Evolutionary conservation across 1,140 invertebrate species (phyloP).

Genomic region (Bombus vancouverensis): DNA sequence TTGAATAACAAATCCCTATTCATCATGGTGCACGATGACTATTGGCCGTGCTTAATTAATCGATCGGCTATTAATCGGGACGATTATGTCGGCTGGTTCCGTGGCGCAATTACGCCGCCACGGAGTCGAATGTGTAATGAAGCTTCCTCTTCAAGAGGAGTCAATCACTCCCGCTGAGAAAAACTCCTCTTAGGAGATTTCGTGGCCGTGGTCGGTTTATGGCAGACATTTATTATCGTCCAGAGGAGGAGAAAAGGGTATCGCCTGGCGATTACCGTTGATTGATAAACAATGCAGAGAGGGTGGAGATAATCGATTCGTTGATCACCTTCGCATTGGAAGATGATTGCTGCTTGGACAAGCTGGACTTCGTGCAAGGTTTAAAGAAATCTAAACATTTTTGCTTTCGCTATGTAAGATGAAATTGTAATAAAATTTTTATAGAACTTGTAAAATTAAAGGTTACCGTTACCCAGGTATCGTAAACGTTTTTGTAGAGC

Average conservation of each 20-base stretch:
- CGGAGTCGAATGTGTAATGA: conserved; percentile 8
- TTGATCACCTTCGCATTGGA: not conserved
- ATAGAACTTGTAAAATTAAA: not conserved
- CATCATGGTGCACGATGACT: conserved; percentile 45
- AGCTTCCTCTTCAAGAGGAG: not conserved
- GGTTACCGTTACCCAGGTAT: too few species aligned
- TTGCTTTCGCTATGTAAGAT: not conserved
- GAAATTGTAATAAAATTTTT: too few species aligned
- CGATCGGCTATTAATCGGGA: conserved; percentile 60
- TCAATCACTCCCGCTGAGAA: conserved; percentile 14
- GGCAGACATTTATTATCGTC: conserved; percentile 12
- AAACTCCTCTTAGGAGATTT: conserved; percentile 15
- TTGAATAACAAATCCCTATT: conserved; percentile 58
- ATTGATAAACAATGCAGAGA: conserved; percentile 19
- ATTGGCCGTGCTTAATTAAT: conserved; percentile 64
- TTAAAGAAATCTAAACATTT: not conserved
- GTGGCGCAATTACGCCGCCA: conserved; percentile 49
- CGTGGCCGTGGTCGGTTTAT: not conserved
- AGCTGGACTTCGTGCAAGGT: not conserved
- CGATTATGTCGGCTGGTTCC: conserved; percentile 47
- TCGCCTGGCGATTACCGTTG: not conserved
- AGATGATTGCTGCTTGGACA: not conserved
- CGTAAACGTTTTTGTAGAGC: too few species aligned
- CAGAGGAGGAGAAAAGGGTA: not conserved
- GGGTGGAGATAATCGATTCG: not conserved